Conservation (phyloP, 2,888 invertebrate species). For the Diloba caeruleocephala region DNA sequence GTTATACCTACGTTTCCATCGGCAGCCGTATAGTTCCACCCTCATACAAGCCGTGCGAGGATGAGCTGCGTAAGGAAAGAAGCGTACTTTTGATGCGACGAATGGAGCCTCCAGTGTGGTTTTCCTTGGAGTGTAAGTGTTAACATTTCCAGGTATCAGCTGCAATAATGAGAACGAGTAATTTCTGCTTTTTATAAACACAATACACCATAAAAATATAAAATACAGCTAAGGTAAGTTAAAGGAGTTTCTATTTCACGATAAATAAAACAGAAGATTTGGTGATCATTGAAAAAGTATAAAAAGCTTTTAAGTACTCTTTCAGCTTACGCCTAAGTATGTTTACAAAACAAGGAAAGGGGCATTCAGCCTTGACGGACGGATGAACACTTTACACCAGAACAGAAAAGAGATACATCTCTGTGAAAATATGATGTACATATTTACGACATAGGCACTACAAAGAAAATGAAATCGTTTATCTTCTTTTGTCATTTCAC, state of each 20-base stretch:
- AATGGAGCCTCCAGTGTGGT: constrained; percentile 94
- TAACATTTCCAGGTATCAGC: constrained; percentile 93
- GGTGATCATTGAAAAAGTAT: constrained; percentile 13
- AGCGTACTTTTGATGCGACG: constrained; percentile 95
- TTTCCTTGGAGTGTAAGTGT: constrained; percentile 92
- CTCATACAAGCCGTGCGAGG: constrained; percentile 97
- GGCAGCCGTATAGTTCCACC: constrained; percentile 96
- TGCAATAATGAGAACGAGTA: constrained; percentile 73
- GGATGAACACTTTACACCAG: constrained; percentile 30
- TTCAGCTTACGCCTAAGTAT: constrained; percentile 19
- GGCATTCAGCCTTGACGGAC: constrained; percentile 29
- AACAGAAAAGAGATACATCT: constrained; percentile 35
- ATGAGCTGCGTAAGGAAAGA: constrained; percentile 96
- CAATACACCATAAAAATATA: background rate
- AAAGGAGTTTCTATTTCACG: constrained; percentile 6
- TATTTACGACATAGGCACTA: constrained; percentile 42
- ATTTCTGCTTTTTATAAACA: background rate
- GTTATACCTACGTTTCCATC: constrained; percentile 86
- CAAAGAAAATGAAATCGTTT: constrained; percentile 57
- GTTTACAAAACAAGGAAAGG: constrained; percentile 34
- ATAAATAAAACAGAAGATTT: constrained; percentile 21
- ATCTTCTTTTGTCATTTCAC: constrained; percentile 57
- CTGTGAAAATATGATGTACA: constrained; percentile 45
- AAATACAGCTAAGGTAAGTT: background rate
- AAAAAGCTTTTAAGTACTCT: constrained; percentile 27